These are phyloP conservation scores for Carapus acus DNA, from an alignment of 2,797 vertebrate genomes.

Conservation along the genomic window DNA sequence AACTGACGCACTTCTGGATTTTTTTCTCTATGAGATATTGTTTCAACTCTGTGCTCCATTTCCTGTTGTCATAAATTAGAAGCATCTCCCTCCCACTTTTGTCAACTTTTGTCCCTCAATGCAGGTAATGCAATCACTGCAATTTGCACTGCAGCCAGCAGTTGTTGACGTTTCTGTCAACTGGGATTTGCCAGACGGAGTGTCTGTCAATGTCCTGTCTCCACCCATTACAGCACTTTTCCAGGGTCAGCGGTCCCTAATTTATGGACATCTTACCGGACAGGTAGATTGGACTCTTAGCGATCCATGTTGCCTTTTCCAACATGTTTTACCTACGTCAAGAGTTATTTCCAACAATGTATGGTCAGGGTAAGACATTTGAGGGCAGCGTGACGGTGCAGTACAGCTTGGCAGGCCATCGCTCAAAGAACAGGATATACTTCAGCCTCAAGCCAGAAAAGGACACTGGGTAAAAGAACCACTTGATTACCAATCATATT, in stretches of 20 bases:
- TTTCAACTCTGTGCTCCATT: too few species aligned
- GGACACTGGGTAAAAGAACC: conserved; percentile 57
- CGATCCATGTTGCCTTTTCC: conserved; percentile 1
- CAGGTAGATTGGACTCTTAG: too few species aligned
- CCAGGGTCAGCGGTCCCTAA: conserved; percentile 74
- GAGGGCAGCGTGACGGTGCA: conserved; percentile 63
- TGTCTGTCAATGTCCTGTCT: conserved; percentile 67
- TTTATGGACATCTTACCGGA: conserved; percentile 66
- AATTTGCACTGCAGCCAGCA: conserved; percentile 71
- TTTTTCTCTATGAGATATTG: too few species aligned
- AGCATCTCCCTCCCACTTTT: background rate
- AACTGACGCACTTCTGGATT: too few species aligned
- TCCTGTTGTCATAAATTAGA: too few species aligned
- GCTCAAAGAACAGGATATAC: conserved; percentile 55
- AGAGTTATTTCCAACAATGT: too few species aligned
- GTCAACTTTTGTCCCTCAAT: background rate
- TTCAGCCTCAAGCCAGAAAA: conserved; percentile 65
- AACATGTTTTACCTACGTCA: too few species aligned
- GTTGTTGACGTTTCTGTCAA: conserved; percentile 59
- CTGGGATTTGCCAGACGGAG: conserved; percentile 66
- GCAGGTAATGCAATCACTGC: conserved; percentile 77
- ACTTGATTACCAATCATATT: conserved; percentile 1
- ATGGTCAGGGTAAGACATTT: conserved; percentile 55
- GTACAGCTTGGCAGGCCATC: conserved; percentile 69
- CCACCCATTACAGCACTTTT: conserved; percentile 70